Conservation (phyloP, 2,888 invertebrate species). For the Cheiracanthium punctorium region DNA sequence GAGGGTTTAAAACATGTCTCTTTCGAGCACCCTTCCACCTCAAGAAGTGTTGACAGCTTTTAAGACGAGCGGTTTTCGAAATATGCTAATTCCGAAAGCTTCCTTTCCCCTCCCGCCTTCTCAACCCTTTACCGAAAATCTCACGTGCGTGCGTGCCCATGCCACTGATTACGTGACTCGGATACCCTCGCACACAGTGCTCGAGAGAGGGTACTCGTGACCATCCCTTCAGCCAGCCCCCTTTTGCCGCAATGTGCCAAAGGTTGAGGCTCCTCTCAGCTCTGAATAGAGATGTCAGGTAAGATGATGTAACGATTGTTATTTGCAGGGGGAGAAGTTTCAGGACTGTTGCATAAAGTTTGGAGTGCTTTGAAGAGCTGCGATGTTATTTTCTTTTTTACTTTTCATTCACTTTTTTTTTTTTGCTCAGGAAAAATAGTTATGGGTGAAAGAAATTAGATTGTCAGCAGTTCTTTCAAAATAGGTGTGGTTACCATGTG, state of each 20-base stretch:
- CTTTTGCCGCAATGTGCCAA: too few species aligned
- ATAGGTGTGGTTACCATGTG: not conserved
- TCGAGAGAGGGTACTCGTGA: not conserved
- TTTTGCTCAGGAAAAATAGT: not conserved
- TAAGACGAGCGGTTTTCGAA: constrained; percentile 41
- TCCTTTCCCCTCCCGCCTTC: constrained; percentile 31
- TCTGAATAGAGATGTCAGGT: constrained; percentile 9
- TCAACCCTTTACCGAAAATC: not conserved
- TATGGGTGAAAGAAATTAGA: constrained; percentile 1
- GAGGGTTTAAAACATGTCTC: constrained; percentile 38
- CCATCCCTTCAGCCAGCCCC: not conserved
- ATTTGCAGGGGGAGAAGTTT: not conserved
- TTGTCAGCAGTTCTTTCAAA: constrained; percentile 3
- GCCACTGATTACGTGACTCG: constrained; percentile 60
- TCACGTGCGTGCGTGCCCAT: constrained; percentile 42
- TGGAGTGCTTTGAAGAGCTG: not conserved
- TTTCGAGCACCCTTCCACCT: constrained; percentile 16
- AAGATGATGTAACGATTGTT: constrained; percentile 10
- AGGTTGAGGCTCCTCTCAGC: not conserved
- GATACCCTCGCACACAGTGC: constrained; percentile 19
- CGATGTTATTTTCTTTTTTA: not conserved
- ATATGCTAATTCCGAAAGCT: constrained; percentile 48
- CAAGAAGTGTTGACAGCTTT: constrained; percentile 54
- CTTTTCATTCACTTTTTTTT: not conserved
- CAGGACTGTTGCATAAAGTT: constrained; percentile 3